These are phyloP conservation scores for Eulimnadia texana DNA, from an alignment of 1,140 invertebrate genomes.

Conservation along the genomic window DNA sequence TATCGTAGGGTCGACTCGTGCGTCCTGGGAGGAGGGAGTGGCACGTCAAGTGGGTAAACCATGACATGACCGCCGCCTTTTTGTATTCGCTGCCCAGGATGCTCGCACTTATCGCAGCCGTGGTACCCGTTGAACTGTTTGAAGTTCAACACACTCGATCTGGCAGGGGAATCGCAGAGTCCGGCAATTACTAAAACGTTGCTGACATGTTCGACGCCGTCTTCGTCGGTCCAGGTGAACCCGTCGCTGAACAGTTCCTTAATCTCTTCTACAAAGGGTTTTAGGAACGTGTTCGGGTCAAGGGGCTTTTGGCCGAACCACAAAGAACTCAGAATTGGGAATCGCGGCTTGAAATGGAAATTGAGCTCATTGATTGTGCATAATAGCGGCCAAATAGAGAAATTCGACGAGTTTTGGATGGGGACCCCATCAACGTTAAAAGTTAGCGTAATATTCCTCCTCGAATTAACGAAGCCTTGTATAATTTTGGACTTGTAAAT, in stretches of 20 bases:
- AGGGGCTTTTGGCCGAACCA: neutral
- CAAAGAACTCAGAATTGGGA: neutral
- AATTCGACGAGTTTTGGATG: constrained; percentile 26
- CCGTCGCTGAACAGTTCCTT: neutral
- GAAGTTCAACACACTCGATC: neutral
- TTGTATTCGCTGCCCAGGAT: constrained; percentile 1
- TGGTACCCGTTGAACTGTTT: constrained; percentile 4
- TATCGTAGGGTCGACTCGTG: neutral
- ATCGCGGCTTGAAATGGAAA: constrained; percentile 16
- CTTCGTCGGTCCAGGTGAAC: neutral
- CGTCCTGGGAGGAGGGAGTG: too few relatives aligned
- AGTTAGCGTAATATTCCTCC: neutral
- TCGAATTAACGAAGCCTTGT: neutral
- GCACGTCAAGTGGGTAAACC: neutral
- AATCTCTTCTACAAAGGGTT: constrained; percentile 7
- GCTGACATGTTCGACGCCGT: neutral
- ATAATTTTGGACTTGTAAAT: neutral
- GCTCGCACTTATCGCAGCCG: neutral
- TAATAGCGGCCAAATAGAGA: constrained; percentile 26
- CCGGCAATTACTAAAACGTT: neutral
- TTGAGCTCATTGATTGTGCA: constrained; percentile 25
- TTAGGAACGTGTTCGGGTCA: neutral
- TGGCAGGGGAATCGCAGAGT: neutral
- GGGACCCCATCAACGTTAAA: constrained; percentile 23
- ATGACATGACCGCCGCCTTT: constrained; percentile 2